phyloP scores from a whole-genome alignment of 2,113 vertebrate species.

The Calypte anna region DNA sequence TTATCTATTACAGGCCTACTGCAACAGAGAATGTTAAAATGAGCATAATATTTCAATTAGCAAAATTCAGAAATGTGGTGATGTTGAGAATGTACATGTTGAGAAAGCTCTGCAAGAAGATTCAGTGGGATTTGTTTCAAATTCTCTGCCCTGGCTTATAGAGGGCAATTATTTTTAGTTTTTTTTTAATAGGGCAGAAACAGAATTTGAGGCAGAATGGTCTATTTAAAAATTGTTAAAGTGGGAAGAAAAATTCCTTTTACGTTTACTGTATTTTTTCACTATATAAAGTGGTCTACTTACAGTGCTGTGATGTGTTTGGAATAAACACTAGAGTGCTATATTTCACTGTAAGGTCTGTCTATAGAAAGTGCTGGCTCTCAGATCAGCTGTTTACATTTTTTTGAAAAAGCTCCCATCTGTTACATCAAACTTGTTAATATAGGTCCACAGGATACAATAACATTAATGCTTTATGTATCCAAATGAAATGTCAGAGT shows the following conservation, averaged over 20 bases:
- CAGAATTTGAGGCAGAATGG: neutral
- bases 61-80: conserved; percentile 22
- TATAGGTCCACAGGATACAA: conserved; percentile 64
- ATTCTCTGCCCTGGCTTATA: neutral
- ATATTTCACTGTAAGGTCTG: conserved; percentile 60
- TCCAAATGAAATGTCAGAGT: conserved; percentile 65
- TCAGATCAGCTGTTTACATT: conserved; percentile 72
- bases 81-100: neutral
- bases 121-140: conserved; percentile 18
- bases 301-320: conserved; percentile 29
- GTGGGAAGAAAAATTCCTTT: conserved; percentile 4
- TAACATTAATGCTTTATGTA: conserved; percentile 72
- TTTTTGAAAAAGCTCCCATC: conserved; percentile 70
- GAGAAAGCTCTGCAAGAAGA: neutral
- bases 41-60: conserved; percentile 34
- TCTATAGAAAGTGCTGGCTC: conserved; percentile 60
- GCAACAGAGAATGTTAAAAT: conserved; percentile 19
- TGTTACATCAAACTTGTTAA: conserved; percentile 73
- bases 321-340: conserved; percentile 53
- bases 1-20: neutral
- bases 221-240: neutral
- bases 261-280: conserved; percentile 14
- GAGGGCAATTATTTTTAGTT: neutral
- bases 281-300: conserved; percentile 19
- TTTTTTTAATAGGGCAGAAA: neutral